Conservation (phyloP, 2,113 vertebrate genomes). For the Ptyas mucosa region DNA sequence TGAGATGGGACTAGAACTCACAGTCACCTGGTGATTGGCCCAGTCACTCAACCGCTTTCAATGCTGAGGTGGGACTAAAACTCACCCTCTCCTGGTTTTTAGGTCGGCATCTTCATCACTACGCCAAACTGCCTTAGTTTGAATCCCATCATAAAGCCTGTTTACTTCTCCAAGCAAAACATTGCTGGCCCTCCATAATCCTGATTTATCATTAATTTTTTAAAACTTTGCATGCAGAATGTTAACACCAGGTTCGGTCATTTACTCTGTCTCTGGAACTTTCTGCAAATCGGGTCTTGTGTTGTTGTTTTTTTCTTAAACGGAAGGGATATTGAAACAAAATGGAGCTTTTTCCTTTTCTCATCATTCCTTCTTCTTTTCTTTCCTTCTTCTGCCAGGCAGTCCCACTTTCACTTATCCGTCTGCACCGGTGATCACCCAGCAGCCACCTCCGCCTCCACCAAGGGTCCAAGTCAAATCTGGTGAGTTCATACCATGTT, state of each 20-base stretch:
- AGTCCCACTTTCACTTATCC: constrained; percentile 80
- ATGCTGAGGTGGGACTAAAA: too few relatives aligned
- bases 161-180: neutral
- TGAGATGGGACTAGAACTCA: too few relatives aligned
- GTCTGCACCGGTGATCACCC: constrained; percentile 67
- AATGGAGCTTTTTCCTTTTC: neutral
- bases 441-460: constrained; percentile 56
- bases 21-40: too few relatives aligned
- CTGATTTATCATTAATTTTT: neutral
- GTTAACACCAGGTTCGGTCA: neutral
- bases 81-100: neutral
- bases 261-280: neutral
- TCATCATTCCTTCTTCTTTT: neutral
- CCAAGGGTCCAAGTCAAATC: constrained; percentile 75
- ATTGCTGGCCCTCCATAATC: neutral
- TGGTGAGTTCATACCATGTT: constrained; percentile 55
- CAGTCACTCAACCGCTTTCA: too few relatives aligned
- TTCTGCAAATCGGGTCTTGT: neutral
- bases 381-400: constrained; percentile 53
- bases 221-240: neutral
- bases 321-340: neutral
- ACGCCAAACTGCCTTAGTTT: neutral
- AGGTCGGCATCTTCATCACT: too few relatives aligned
- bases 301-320: neutral
- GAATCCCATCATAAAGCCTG: neutral